phyloP scores from a whole-genome alignment of 2,113 vertebrate genomes.

The Stictonetta naevosa region DNA sequence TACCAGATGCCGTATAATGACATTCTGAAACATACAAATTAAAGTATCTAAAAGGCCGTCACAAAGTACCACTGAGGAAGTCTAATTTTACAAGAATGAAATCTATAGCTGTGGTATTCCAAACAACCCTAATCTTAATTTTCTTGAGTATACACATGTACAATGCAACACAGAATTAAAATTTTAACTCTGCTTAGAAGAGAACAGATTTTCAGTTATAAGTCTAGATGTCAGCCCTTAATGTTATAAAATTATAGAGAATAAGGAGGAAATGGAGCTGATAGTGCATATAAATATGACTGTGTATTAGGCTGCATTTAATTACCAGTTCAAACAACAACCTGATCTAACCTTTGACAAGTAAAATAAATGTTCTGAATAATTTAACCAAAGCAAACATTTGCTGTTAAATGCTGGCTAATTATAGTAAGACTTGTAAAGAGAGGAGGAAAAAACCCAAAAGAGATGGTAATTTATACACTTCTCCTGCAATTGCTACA shows the following conservation, averaged over 20 bases:
- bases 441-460: constrained; percentile 57
- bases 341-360: constrained; percentile 86
- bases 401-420: constrained; percentile 86
- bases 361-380: constrained; percentile 88
- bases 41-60: constrained; percentile 7
- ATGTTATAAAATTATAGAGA: constrained; percentile 74
- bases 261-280: constrained; percentile 70
- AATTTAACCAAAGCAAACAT: constrained; percentile 90
- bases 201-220: constrained; percentile 48
- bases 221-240: constrained; percentile 70
- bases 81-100: background rate
- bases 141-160: background rate
- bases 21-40: background rate
- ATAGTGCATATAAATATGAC: constrained; percentile 76
- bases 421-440: constrained; percentile 83
- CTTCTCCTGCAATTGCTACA: constrained; percentile 74
- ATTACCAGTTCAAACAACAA: constrained; percentile 84
- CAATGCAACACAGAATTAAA: background rate
- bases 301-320: constrained; percentile 80
- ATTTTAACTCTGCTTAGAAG: constrained; percentile 16
- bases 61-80: background rate
- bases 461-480: constrained; percentile 79
- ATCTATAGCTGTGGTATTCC: background rate
- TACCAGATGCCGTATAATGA: background rate
- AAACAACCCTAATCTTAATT: background rate